These are phyloP conservation scores for Oncorhynchus gorbuscha DNA, from an alignment of 2,113 vertebrate genomes.

Conservation along the genomic window DNA sequence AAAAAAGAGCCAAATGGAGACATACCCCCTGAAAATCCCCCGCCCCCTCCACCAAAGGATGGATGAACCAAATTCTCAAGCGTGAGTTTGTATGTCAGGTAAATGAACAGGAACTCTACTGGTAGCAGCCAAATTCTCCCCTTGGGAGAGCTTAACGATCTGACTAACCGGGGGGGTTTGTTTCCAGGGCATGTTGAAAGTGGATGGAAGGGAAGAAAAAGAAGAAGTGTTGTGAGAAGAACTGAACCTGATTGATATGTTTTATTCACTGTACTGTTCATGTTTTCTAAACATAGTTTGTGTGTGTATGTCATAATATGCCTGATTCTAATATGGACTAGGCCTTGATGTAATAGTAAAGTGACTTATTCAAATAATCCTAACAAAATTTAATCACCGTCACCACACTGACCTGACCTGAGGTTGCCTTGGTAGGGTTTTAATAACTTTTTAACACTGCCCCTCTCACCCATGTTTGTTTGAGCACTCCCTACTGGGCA, in stretches of 20 bases:
- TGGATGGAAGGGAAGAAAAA: too few relatives aligned
- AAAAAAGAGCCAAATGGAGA: constrained; percentile 61
- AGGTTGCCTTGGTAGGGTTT: neutral
- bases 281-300: neutral
- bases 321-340: neutral
- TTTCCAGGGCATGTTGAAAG: too few relatives aligned
- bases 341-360: too few relatives aligned
- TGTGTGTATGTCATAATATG: neutral
- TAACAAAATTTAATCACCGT: too few relatives aligned
- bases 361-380: too few relatives aligned
- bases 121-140: constrained; percentile 18
- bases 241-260: neutral
- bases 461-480: neutral
- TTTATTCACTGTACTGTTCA: neutral
- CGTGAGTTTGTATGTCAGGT: neutral
- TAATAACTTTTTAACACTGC: neutral
- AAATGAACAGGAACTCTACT: neutral
- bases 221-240: too few relatives aligned
- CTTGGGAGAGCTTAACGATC: neutral
- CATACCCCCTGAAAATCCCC: constrained; percentile 42
- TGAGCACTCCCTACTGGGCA: constrained; percentile 54
- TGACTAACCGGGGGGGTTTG: too few relatives aligned
- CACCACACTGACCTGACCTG: neutral
- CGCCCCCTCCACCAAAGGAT: constrained; percentile 42
- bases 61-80: neutral